These are phyloP conservation scores for Hippasteria phrygiana DNA, from an alignment of 53 echinoderm and acorn worm species.

Conservation along the genomic window DNA sequence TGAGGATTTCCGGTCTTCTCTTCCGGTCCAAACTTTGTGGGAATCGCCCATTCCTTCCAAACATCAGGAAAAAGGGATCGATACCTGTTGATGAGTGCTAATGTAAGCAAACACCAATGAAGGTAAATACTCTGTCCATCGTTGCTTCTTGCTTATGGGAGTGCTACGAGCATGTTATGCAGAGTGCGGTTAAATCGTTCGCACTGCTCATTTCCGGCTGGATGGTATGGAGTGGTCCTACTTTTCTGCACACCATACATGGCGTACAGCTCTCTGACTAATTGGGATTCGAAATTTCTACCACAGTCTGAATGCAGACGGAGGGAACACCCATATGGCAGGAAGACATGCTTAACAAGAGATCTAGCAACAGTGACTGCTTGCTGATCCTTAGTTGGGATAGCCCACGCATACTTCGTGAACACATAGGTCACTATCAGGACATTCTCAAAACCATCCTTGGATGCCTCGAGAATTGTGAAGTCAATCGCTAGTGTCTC, in stretches of 20 bases:
- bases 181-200: too few relatives aligned
- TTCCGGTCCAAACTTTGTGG: too few relatives aligned
- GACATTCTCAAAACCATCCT: slow-evolving; percentile 39
- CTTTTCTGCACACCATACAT: slow-evolving; percentile 8
- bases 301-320: slow-evolving; percentile 58
- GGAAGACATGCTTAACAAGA: slow-evolving; percentile 25
- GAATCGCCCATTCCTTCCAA: too few relatives aligned
- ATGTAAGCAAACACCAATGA: not conserved
- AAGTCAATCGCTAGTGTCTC: slow-evolving; percentile 10
- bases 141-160: slow-evolving; percentile 19
- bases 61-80: too few relatives aligned
- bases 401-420: too few relatives aligned
- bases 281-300: slow-evolving; percentile 18
- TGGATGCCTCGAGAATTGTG: not conserved
- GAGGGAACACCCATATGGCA: slow-evolving; percentile 27
- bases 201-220: too few relatives aligned
- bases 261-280: slow-evolving; percentile 29
- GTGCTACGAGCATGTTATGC: too few relatives aligned
- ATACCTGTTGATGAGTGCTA: too few relatives aligned
- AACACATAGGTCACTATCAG: slow-evolving; percentile 33
- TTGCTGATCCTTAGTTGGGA: slow-evolving; percentile 37
- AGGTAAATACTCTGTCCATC: not conserved
- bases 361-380: slow-evolving; percentile 22
- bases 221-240: too few relatives aligned
- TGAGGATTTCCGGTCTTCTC: too few relatives aligned